Evolutionary conservation across 2,888 invertebrate genomes (phyloP).

Genomic region (Poecilobothrus nobilitatus): DNA sequence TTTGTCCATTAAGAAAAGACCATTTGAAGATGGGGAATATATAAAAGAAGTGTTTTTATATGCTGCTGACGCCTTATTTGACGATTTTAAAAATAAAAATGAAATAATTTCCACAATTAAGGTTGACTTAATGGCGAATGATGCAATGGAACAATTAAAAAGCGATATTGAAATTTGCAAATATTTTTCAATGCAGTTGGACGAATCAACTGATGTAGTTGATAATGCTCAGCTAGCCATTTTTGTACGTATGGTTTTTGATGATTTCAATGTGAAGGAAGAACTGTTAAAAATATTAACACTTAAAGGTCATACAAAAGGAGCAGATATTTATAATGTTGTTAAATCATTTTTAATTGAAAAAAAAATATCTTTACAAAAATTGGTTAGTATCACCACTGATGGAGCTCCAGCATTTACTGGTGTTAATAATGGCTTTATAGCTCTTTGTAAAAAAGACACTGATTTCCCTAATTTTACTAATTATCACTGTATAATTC

Average conservation of each 20-base stretch:
- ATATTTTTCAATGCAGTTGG: conserved; percentile 10
- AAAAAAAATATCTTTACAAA: conserved; percentile 1
- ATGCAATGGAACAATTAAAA: conserved; percentile 8
- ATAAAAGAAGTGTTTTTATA: background rate
- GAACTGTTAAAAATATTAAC: too few relatives aligned
- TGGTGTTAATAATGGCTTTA: conserved; percentile 10
- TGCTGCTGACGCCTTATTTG: conserved; percentile 2
- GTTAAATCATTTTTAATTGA: too few relatives aligned
- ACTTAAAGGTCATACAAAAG: too few relatives aligned
- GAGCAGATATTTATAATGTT: too few relatives aligned
- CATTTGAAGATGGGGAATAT: background rate
- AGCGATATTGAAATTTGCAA: background rate
- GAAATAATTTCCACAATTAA: conserved; percentile 7
- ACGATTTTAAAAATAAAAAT: conserved; percentile 5
- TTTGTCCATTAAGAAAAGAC: background rate
- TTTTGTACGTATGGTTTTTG: conserved; percentile 7
- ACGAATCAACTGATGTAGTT: conserved; percentile 9
- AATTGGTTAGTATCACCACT: conserved; percentile 7
- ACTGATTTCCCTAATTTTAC: too few relatives aligned
- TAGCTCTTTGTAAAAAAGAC: conserved; percentile 10
- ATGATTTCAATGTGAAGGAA: background rate
- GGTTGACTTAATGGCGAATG: background rate
- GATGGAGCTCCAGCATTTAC: conserved; percentile 10
- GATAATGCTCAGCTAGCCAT: background rate
- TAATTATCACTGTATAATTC: conserved; percentile 11